Evolutionary conservation across 53 echinoderm and acorn worm species (phyloP).

Genomic region (Astropecten irregularis): DNA sequence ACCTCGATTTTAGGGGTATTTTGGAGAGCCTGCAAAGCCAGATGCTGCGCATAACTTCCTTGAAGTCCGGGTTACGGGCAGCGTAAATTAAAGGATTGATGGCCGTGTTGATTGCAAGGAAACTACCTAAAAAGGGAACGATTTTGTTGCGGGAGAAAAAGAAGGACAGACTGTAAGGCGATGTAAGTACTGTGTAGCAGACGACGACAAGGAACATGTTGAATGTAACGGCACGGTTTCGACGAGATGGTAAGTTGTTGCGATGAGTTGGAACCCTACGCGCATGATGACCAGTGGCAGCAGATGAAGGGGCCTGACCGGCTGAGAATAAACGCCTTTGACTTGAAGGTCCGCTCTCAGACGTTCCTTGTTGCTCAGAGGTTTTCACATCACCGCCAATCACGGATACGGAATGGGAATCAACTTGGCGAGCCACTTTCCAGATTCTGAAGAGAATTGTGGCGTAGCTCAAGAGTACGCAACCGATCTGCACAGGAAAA

Average conservation of each 20-base stretch:
- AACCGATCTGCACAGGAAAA: slow-evolving; percentile 11
- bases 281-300: not conserved
- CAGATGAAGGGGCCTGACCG: not conserved
- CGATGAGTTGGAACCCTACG: not conserved
- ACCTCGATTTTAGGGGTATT: slow-evolving; percentile 10
- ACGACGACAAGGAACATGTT: slow-evolving; percentile 8
- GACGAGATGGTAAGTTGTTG: not conserved
- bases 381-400: not conserved
- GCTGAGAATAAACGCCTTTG: not conserved
- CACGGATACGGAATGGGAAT: not conserved
- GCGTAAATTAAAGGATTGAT: slow-evolving; percentile 12
- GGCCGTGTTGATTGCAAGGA: not conserved
- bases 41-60: not conserved
- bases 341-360: not conserved
- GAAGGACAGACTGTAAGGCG: not conserved
- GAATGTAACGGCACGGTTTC: not conserved
- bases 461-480: too few relatives aligned
- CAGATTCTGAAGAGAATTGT: not conserved
- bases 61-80: slow-evolving; percentile 8
- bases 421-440: not conserved
- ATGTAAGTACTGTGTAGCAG: not conserved
- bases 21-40: not conserved
- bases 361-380: too few relatives aligned
- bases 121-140: not conserved
- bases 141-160: not conserved